Evolutionary conservation across 37 sponge, comb jelly and placozoan genomes (phyloP), one percentile per base, ranked within the genome.

Genomic region (Ianthella basta): DNA sequence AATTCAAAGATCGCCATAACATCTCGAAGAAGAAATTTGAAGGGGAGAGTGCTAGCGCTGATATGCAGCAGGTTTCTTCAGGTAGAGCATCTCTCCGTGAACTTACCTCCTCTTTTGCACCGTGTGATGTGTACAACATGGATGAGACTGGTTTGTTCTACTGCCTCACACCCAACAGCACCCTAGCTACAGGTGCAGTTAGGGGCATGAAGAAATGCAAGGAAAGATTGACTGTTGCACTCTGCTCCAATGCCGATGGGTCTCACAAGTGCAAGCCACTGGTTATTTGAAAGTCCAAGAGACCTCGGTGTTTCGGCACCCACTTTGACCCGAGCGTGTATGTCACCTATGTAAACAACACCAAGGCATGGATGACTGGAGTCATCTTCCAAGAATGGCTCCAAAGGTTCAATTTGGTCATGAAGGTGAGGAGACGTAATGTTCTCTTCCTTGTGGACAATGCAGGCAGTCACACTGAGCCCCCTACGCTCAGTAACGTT

Each of bases 301-400:
- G 57, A 14, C 84, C 84, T 34, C 15, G 84, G 59, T 67, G 72
- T 53, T 83, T 83, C 55, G 72, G 72, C 1, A 70, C 32, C 0
- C 20, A 20, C 20, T 84, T 84, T 55, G 85, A 84, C 73, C 74
- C 74, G 8, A 70, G 40, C 32, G 34, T 32, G 21, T 30, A 40
- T 5, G 73, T 70, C 1, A 12, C 41, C 25, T 64, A 66, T 15
- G 32, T 33, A 4, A 70, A 37, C 23, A 84, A 70, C 60, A 84
- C 3, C 36, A 84, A 69, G 41, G 85, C 85, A 40, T 84, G 85
- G 85, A 84, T 84, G 85, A 80, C 81, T 35, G 60, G 36, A 25
- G 61, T 55, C 34, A 32, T 80, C 32, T 80, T 80, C 37, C 36
- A 32, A 13, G 57, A 80, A 55, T 80, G 81, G 81, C 81, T 80